A percentile compares a stretch with the other conserved stretches of the same genome.
Conservation (phyloP, 2,113 vertebrate genomes). For the Ivindomyrus marchei region DNA sequence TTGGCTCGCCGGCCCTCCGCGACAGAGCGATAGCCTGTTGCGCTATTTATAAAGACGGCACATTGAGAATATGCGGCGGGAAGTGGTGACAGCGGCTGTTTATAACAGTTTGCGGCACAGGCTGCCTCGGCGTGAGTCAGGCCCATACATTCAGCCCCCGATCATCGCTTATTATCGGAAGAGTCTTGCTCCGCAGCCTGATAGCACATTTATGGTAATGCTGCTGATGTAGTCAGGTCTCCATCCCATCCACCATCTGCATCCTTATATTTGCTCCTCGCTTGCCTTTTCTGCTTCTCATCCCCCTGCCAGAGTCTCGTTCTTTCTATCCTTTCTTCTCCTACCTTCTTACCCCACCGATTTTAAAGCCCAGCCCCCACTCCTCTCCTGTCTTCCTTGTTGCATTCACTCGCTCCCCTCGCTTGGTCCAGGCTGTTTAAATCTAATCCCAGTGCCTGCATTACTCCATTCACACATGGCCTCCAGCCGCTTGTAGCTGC, state of each 20-base stretch:
- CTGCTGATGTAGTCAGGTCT: slow-evolving; percentile 13
- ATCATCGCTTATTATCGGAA: not conserved
- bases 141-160: not conserved
- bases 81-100: not conserved
- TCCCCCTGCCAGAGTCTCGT: slow-evolving; percentile 28
- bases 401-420: slow-evolving; percentile 36
- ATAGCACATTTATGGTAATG: not conserved
- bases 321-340: not conserved
- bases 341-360: not conserved
- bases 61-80: not conserved
- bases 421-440: slow-evolving; percentile 50
- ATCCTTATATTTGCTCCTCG: not conserved
- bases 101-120: not conserved
- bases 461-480: slow-evolving; percentile 48
- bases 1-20: too few relatives aligned
- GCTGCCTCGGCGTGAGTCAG: not conserved
- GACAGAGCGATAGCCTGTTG: not conserved
- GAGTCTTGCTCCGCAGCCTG: not conserved
- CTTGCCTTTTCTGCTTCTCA: not conserved
- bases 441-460: slow-evolving; percentile 57
- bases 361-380: slow-evolving; percentile 16
- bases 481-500: slow-evolving; percentile 58
- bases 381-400: slow-evolving; percentile 26
- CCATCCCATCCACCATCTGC: slow-evolving; percentile 22
- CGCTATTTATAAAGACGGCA: slow-evolving; percentile 7